A percentile compares a stretch with the other conserved stretches of the same genome.
phyloP scores from a whole-genome alignment of 2,888 invertebrate genomes.

The Macrophya alboannulata region DNA sequence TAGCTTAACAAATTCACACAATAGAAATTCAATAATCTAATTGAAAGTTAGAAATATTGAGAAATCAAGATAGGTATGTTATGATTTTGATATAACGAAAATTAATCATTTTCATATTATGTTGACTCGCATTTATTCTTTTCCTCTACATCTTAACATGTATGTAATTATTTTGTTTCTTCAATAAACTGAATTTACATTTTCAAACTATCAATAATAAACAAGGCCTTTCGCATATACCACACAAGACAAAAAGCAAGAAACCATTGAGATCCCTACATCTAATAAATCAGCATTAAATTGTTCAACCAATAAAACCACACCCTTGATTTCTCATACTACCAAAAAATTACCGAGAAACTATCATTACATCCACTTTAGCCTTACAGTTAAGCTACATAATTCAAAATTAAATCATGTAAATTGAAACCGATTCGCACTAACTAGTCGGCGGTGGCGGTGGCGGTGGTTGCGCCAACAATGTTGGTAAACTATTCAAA shows the following conservation, averaged over 20 bases:
- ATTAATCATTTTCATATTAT: neutral
- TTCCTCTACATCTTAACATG: neutral
- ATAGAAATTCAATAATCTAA: constrained; percentile 34
- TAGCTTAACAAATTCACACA: constrained; percentile 15
- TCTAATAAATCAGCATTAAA: neutral
- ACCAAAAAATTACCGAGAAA: constrained; percentile 15
- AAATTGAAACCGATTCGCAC: constrained; percentile 60
- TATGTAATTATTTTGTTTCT: neutral
- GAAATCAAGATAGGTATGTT: constrained; percentile 29
- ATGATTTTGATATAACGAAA: neutral
- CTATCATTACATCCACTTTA: neutral
- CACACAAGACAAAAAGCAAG: neutral
- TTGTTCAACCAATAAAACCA: neutral
- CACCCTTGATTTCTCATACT: constrained; percentile 40
- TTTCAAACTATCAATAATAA: neutral
- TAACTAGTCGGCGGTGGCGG: constrained; percentile 83
- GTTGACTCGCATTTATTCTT: neutral
- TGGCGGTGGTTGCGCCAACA: constrained; percentile 87
- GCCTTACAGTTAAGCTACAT: neutral
- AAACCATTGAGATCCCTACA: neutral
- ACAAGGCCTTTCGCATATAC: neutral
- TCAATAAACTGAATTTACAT: neutral
- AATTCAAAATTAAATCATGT: constrained; percentile 50
- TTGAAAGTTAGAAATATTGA: constrained; percentile 3
- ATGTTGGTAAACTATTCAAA: constrained; percentile 81